Evolutionary conservation across 30 jellyfish, hydroid and myxozoan species (phyloP).

Genomic region (Phacellophora camtschatica): DNA sequence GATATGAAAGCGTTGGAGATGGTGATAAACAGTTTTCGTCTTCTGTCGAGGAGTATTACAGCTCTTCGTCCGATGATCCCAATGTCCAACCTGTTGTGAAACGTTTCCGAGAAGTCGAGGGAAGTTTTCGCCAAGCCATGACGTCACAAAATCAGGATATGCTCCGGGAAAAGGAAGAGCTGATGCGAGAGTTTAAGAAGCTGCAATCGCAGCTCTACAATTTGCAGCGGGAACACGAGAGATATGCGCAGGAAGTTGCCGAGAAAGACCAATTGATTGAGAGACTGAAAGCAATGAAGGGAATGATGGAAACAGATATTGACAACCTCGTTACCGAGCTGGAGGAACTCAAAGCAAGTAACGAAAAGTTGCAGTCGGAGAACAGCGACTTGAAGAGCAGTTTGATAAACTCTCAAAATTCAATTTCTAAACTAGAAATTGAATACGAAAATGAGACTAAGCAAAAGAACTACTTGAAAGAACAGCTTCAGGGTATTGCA

Average conservation of each 20-base stretch:
- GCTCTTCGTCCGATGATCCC: slow-evolving; percentile 74
- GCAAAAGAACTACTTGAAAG: slow-evolving; percentile 83
- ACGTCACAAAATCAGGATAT: slow-evolving; percentile 67
- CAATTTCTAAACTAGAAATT: slow-evolving; percentile 77
- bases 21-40: slow-evolving; percentile 73
- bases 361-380: slow-evolving; percentile 74
- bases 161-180: slow-evolving; percentile 83
- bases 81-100: slow-evolving; percentile 74
- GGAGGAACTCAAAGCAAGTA: slow-evolving; percentile 55
- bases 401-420: slow-evolving; percentile 58
- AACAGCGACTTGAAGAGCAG: slow-evolving; percentile 77
- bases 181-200: slow-evolving; percentile 85
- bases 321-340: slow-evolving; percentile 71
- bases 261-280: slow-evolving; percentile 83
- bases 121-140: slow-evolving; percentile 72
- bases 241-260: slow-evolving; percentile 71
- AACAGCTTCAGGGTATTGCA: slow-evolving; percentile 71
- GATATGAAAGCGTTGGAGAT: slow-evolving; percentile 61
- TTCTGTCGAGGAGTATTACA: slow-evolving; percentile 57
- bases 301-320: slow-evolving; percentile 62
- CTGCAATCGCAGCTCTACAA: slow-evolving; percentile 79
- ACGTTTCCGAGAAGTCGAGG: slow-evolving; percentile 72
- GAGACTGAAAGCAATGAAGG: slow-evolving; percentile 79
- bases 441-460: slow-evolving; percentile 81
- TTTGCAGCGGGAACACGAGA: slow-evolving; percentile 86